A percentile compares a stretch with the other conserved stretches of the same genome.
Conservation (phyloP, 2,797 vertebrate species). For the Mormyrus hasselquistii region DNA sequence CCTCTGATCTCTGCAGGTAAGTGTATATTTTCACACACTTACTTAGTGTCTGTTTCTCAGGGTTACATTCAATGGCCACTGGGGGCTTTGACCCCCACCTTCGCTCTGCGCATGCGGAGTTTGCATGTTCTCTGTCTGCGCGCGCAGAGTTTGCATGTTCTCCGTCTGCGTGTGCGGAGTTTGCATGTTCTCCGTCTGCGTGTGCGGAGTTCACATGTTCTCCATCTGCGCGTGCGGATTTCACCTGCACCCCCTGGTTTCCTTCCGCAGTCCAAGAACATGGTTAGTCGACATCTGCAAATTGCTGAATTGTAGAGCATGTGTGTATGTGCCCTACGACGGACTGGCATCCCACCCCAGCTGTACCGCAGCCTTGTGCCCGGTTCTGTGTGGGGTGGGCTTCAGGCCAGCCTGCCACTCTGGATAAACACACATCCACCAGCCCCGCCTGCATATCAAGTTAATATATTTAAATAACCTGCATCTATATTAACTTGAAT, state of each 20-base stretch:
- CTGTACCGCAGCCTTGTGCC: not conserved
- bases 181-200: not conserved
- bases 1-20: not conserved
- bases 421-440: not conserved
- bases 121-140: not conserved
- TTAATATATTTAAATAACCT: slow-evolving; percentile 1
- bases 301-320: not conserved
- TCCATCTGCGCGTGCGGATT: not conserved
- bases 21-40: not conserved
- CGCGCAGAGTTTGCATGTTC: no score
- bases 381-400: not conserved
- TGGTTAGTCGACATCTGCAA: not conserved
- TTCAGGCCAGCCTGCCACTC: not conserved
- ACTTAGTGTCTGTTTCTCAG: not conserved
- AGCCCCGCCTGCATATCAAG: not conserved
- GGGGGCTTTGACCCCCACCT: not conserved
- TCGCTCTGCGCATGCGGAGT: not conserved
- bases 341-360: not conserved
- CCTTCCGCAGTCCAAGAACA: not conserved
- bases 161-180: not conserved
- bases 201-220: not conserved
- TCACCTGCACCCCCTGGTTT: not conserved
- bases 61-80: not conserved
- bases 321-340: not conserved
- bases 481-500: not conserved